Evolutionary conservation across 2,113 vertebrate species (phyloP).

Genomic region (Muntiacus reevesi): DNA sequence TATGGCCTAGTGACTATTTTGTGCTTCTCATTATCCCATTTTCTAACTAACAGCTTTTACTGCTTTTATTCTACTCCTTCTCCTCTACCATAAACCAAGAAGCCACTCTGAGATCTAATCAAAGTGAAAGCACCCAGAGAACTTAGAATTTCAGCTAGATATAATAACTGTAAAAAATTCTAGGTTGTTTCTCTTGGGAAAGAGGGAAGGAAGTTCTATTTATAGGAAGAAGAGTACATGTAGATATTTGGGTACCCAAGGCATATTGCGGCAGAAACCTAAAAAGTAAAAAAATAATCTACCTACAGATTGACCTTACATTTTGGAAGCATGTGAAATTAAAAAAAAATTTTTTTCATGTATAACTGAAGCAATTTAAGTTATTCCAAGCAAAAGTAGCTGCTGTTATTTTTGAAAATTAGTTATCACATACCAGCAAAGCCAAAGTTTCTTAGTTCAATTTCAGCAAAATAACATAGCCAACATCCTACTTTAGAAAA

Average conservation of each 20-base stretch:
- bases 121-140: background rate
- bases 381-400: background rate
- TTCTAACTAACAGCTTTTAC: background rate
- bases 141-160: background rate
- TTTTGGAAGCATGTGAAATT: background rate
- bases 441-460: background rate
- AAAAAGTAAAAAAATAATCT: slow-evolving; percentile 1
- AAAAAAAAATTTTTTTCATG: background rate
- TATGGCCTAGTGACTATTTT: background rate
- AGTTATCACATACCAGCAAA: slow-evolving; percentile 15
- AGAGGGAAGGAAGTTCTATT: background rate
- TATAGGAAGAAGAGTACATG: background rate
- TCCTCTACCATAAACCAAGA: background rate
- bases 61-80: background rate
- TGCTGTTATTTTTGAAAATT: background rate
- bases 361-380: background rate
- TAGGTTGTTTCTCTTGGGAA: background rate
- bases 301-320: background rate
- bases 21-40: background rate
- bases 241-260: background rate
- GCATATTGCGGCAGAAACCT: background rate
- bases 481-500: background rate
- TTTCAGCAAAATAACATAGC: background rate
- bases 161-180: background rate
- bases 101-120: background rate